Evolutionary conservation across 1,140 invertebrate species (phyloP).

Genomic region (Nephila pilipes): DNA sequence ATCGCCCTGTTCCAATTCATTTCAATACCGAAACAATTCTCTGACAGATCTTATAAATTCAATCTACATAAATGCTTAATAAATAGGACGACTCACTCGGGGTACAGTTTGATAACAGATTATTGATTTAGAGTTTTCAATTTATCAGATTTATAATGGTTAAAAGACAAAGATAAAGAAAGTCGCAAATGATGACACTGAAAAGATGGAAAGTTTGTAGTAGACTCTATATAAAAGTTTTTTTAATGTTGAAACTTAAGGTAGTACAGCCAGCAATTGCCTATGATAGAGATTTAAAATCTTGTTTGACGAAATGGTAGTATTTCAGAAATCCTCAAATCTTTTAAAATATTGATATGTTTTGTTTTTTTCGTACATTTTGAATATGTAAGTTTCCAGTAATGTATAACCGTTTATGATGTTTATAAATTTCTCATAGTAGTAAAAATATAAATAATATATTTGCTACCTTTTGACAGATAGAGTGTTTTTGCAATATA

Average conservation of each 20-base stretch:
- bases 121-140: background rate
- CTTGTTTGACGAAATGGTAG: background rate
- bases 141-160: background rate
- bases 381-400: no score
- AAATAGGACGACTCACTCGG: background rate
- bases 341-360: no score
- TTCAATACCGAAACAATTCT: conserved; percentile 15
- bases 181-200: background rate
- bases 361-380: no score
- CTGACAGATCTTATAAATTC: conserved; percentile 19
- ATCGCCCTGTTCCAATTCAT: background rate
- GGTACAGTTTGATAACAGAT: conserved; percentile 38
- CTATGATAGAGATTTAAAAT: background rate
- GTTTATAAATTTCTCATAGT: no score
- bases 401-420: no score
- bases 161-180: background rate
- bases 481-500: no score
- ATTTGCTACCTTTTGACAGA: no score
- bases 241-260: background rate
- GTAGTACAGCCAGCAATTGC: background rate
- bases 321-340: background rate
- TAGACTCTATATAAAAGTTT: background rate
- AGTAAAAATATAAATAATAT: no score
- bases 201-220: background rate
- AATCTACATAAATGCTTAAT: conserved; percentile 43